Evolutionary conservation across 2,888 invertebrate genomes (phyloP), one percentile per base, ranked within the genome.

Genomic region (Empis stercorea): DNA sequence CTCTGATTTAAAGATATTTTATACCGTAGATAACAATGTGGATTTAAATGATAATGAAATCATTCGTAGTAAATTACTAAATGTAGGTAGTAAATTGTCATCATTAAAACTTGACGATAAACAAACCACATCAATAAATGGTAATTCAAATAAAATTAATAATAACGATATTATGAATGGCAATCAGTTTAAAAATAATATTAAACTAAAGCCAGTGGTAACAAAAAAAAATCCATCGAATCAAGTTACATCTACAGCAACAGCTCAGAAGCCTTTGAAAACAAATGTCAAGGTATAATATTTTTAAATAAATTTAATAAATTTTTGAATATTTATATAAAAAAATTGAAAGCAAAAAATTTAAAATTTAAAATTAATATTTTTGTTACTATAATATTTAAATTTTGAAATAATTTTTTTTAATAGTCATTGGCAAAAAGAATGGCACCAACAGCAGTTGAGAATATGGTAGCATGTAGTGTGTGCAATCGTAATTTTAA

Each of bases 401-500:
- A 27, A 20, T 20, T 4, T 4, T 27, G 7, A 27, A 27, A 27
- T 27, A 27, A 6, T 27, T 27, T 7, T 27, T 27, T 27, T 6
- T 6, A 10, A 14, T 13, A 15, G 14, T 10, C 36, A 15, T 10
- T 36, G 2, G 6, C 36, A 36, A 36, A 15, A 6, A n/a, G 15
- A 36, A 15, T 36, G 36, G 36, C 10, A 36, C 9, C 36, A 27
- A 27, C 23, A 7, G 5, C 23, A 27, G 7, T 27, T 27, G 23
- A 27, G 6, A 27, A 63, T 34, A 65, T 62, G 45, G 68, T 64
- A 1, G 61, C 74, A 13, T 94, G 94, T 66, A 70, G 72, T 27
- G 76, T 80, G 51, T 95, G 94, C 66, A 80, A 82, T 1, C 77
- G 94, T 1, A 75, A 78, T 58, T 94, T 95, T 68, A 84, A 83